Evolutionary conservation across 2,888 invertebrate genomes (phyloP), one percentile per base, ranked within the genome.

Genomic region (Clivina fossor): DNA sequence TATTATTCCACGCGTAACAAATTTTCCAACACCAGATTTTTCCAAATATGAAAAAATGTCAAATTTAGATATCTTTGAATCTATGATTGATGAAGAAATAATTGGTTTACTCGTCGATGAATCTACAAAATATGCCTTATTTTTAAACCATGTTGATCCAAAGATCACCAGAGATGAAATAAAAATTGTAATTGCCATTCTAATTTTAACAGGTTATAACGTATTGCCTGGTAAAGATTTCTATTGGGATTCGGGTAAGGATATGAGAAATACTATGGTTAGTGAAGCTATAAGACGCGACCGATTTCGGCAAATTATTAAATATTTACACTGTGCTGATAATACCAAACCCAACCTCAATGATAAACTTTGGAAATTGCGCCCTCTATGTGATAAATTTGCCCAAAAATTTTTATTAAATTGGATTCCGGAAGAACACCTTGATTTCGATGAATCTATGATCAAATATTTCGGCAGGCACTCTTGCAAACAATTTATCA

Each of bases 381-480:
- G 63, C 5, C 64, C 61, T 11, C 18, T 64, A 18, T 60, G 58
- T 41, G 46, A 62, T 26, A 40, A 22, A 58, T 22, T 61, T 11
- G 32, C 58, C 30, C 16, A 11, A 11, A 56, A 51, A 13, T 58
- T 48, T 37, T 35, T 55, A 18, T 28, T 57, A 13, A 26, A 62
- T 24, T 62, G 56, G 48, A 20, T 26, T 7, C 56, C 62, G 49
- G 61, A 61, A 9, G 58, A 61, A 58, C 56, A 65, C 41, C 32
- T 65, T 9, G 43, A 56, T 55, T 62, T 57, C 44, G 67, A 69
- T 61, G 66, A 69, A 57, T 51, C 55, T 8, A 67, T 69, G 64
- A 56, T 68, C 1, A 58, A 63, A 32, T 69, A 70, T 59, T 69
- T 61, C 60, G 68, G 67, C 3, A 43, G 59, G 44, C 66, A 69